phyloP scores from a whole-genome alignment of 2,797 vertebrate species.

The Sorex maritimensis region DNA sequence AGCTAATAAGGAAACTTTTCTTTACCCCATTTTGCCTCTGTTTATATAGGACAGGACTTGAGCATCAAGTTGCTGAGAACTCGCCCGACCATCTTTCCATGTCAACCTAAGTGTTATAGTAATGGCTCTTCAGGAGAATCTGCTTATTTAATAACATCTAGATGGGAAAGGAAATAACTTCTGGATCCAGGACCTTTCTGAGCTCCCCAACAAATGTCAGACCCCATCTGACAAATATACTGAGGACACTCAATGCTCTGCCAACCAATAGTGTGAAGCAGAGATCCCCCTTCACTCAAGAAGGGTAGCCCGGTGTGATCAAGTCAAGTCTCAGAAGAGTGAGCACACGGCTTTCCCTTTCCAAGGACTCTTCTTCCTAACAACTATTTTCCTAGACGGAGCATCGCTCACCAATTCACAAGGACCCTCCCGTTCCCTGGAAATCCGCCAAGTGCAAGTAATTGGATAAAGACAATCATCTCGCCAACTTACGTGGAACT shows the following conservation, averaged over 20 bases:
- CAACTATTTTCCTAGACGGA: background rate
- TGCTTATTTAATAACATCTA: constrained; percentile 44
- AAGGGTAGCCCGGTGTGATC: background rate
- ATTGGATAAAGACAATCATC: background rate
- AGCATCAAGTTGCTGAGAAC: background rate
- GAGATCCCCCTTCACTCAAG: background rate
- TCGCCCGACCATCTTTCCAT: constrained; percentile 9
- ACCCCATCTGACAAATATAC: background rate
- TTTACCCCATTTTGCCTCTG: constrained; percentile 31
- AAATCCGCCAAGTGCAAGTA: background rate
- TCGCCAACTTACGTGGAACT: constrained; percentile 94
- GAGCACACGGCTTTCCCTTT: background rate
- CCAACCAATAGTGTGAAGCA: background rate
- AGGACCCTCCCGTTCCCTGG: background rate
- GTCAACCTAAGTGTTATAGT: background rate
- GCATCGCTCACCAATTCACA: background rate
- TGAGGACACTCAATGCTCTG: background rate
- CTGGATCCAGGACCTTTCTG: background rate
- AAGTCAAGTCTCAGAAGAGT: background rate
- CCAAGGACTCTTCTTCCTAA: background rate
- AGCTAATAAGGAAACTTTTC: background rate
- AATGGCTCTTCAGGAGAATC: background rate
- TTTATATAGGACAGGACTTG: background rate
- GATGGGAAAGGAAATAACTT: background rate
- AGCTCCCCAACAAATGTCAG: background rate